Percentiles rank a stretch among this genome's conserved stretches.
These are phyloP conservation scores for Ganaspis brasiliensis DNA, from an alignment of 2,888 invertebrate species.

Conservation along the genomic window DNA sequence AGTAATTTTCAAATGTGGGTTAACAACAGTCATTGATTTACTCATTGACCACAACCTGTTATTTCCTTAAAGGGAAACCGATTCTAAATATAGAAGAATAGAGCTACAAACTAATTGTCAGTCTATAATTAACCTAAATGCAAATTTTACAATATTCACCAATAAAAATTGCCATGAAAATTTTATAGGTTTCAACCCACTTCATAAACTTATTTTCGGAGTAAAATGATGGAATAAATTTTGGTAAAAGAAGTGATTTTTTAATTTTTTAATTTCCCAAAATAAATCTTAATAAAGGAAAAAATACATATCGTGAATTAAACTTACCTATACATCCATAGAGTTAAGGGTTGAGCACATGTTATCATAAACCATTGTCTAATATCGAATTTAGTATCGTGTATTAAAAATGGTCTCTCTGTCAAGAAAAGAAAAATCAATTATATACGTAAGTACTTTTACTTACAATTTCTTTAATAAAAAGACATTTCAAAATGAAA, in stretches of 20 bases:
- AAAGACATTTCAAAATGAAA: too few relatives aligned
- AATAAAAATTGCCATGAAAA: background rate
- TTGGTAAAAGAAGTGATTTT: too few relatives aligned
- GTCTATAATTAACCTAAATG: conserved; percentile 27
- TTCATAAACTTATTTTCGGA: too few relatives aligned
- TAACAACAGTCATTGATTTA: conserved; percentile 25
- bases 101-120: conserved; percentile 1
- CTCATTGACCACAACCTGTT: conserved; percentile 37
- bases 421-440: conserved; percentile 74
- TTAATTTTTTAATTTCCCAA: too few relatives aligned
- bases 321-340: conserved; percentile 94
- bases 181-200: background rate
- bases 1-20: conserved; percentile 17
- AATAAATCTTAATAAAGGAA: too few relatives aligned
- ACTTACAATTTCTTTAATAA: conserved; percentile 34
- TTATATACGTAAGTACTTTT: background rate
- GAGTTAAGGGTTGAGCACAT: conserved; percentile 92
- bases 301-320: too few relatives aligned
- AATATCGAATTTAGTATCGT: conserved; percentile 96
- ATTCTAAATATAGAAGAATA: conserved; percentile 49
- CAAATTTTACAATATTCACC: conserved; percentile 6
- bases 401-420: conserved; percentile 94
- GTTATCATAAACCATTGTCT: conserved; percentile 97
- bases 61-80: conserved; percentile 45
- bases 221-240: too few relatives aligned